These are phyloP conservation scores for Tachina fera DNA, from an alignment of 2,888 invertebrate genomes.

Conservation along the genomic window DNA sequence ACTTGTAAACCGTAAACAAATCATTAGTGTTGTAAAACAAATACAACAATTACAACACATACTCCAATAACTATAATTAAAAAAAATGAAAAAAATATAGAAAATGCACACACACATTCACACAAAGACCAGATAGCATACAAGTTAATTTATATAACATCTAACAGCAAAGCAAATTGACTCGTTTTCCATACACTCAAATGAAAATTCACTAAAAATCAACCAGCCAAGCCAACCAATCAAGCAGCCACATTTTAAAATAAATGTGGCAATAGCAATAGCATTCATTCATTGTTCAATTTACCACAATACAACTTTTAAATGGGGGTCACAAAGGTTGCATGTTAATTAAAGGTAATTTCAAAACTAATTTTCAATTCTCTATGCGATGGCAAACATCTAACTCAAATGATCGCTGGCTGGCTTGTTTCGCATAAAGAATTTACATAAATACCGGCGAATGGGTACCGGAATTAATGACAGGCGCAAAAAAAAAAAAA, in stretches of 20 bases:
- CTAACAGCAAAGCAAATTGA: constrained; percentile 33
- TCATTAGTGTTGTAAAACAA: constrained; percentile 43
- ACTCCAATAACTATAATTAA: constrained; percentile 28
- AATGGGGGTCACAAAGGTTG: constrained; percentile 58
- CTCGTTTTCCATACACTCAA: constrained; percentile 13
- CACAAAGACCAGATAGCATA: constrained; percentile 17
- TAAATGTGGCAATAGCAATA: constrained; percentile 39
- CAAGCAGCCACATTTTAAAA: constrained; percentile 29
- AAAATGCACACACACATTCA: neutral
- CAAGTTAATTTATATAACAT: constrained; percentile 46
- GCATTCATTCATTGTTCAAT: constrained; percentile 29
- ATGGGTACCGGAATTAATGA: constrained; percentile 44
- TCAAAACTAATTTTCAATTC: constrained; percentile 46
- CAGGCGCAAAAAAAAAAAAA: constrained; percentile 60
- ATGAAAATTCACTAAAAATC: constrained; percentile 9
- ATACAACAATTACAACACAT: constrained; percentile 13
- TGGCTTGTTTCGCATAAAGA: neutral
- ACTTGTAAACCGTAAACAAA: constrained; percentile 47
- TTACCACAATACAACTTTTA: constrained; percentile 38
- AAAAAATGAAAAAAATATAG: neutral
- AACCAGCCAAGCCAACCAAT: constrained; percentile 2
- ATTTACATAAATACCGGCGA: constrained; percentile 17
- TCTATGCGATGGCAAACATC: constrained; percentile 7
- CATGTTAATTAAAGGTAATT: constrained; percentile 68
- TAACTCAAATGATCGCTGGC: constrained; percentile 3